phyloP scores from a whole-genome alignment of 2,888 invertebrate genomes.

The Drosophila suboccidentalis region DNA sequence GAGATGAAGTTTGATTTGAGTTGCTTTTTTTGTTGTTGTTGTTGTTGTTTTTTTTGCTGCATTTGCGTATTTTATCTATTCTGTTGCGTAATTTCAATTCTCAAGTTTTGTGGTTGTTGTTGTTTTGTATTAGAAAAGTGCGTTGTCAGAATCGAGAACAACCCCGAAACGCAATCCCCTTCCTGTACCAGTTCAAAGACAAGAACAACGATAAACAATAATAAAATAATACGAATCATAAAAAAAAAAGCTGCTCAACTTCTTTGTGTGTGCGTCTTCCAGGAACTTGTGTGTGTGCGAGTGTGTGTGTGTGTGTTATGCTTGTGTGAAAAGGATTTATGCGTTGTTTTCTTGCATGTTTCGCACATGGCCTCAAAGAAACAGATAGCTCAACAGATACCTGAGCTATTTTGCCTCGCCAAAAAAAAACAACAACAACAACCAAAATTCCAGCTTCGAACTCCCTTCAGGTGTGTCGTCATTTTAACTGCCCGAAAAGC shows the following conservation, averaged over 20 bases:
- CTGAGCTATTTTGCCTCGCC: constrained; percentile 71
- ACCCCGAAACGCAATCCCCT: constrained; percentile 50
- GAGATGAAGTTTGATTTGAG: constrained; percentile 13
- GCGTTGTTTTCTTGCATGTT: constrained; percentile 60
- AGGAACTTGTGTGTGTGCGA: constrained; percentile 32
- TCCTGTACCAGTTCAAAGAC: constrained; percentile 40
- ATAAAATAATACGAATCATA: constrained; percentile 10
- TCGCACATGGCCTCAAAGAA: constrained; percentile 57
- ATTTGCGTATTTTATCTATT: constrained; percentile 14
- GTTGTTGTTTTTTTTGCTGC: constrained; percentile 30
- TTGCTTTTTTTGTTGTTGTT: neutral
- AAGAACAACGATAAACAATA: constrained; percentile 36
- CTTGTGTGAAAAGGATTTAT: constrained; percentile 74
- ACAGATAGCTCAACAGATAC: constrained; percentile 72
- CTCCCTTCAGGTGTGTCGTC: constrained; percentile 57
- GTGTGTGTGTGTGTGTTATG: constrained; percentile 26
- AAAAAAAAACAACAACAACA: constrained; percentile 9
- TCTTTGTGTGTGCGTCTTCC: constrained; percentile 56
- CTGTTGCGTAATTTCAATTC: constrained; percentile 59
- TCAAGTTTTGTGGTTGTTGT: constrained; percentile 10
- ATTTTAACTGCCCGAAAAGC: constrained; percentile 32
- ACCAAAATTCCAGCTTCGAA: constrained; percentile 27
- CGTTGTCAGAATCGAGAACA: constrained; percentile 43
- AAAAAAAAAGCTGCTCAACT: constrained; percentile 44
- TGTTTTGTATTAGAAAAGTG: constrained; percentile 36